phyloP scores from a whole-genome alignment of 2,797 vertebrate species.

The Lagorchestes hirsutus region DNA sequence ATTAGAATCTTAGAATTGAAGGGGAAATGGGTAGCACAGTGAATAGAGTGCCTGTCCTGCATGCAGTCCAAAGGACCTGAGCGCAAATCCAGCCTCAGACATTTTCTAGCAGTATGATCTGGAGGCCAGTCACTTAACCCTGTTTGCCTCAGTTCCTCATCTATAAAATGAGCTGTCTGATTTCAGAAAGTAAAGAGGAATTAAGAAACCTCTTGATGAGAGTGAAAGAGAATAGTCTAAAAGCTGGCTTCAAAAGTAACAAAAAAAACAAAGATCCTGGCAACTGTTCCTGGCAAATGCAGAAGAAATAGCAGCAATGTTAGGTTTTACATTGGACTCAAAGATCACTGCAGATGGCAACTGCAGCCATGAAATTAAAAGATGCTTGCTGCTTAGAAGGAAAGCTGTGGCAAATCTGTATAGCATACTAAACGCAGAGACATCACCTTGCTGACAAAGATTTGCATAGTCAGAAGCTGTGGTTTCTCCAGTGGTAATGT shows the following conservation, averaged over 20 bases:
- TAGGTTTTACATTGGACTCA: background rate
- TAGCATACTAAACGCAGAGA: background rate
- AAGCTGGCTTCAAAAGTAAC: background rate
- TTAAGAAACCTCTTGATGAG: background rate
- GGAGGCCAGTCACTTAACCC: background rate
- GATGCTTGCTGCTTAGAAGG: background rate
- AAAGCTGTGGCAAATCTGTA: background rate
- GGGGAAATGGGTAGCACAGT: background rate
- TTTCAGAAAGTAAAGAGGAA: background rate
- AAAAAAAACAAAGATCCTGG: background rate
- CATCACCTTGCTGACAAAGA: background rate
- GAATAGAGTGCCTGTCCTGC: background rate
- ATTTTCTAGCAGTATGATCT: background rate
- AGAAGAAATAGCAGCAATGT: background rate
- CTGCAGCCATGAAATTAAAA: background rate
- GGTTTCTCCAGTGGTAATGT: background rate
- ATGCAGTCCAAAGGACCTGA: background rate
- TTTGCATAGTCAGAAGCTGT: background rate
- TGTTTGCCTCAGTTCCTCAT: background rate
- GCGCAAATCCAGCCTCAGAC: background rate
- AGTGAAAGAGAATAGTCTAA: background rate
- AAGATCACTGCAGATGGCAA: background rate
- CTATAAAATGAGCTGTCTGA: background rate
- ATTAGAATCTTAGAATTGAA: background rate
- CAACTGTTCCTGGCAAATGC: background rate